Percentiles rank a stretch among this genome's conserved stretches.
Evolutionary conservation across 2,113 vertebrate genomes (phyloP).

Genomic region (Okapia johnstoni): DNA sequence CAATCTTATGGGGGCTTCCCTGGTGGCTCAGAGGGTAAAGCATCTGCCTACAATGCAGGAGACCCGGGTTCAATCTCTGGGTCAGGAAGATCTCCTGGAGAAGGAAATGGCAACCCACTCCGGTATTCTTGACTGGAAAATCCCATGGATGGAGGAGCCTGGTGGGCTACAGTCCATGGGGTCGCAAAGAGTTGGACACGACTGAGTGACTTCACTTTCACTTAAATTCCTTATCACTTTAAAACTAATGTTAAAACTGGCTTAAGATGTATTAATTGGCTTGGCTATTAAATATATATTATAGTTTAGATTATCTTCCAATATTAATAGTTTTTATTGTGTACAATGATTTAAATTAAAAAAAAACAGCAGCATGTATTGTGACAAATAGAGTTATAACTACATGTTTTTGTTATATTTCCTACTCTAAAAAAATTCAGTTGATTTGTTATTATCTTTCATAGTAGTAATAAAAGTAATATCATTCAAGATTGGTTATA

Average conservation of each 20-base stretch:
- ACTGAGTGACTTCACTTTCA: background rate
- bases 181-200: background rate
- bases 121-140: background rate
- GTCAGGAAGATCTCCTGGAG: background rate
- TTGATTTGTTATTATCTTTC: background rate
- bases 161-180: background rate
- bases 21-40: background rate
- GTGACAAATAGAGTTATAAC: background rate
- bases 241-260: background rate
- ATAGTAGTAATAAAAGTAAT: background rate
- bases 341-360: background rate
- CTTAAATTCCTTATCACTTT: background rate
- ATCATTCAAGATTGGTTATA: background rate
- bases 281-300: background rate
- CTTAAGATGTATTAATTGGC: background rate
- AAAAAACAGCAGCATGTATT: background rate
- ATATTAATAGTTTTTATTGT: background rate
- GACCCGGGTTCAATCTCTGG: fast-evolving
- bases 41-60: background rate
- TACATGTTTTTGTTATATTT: background rate
- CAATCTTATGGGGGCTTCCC: background rate
- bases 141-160: background rate
- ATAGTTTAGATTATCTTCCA: background rate
- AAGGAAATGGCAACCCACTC: background rate
- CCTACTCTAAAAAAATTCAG: background rate